Percentiles rank a stretch among this genome's conserved stretches.
These are phyloP conservation scores for Leuciscus idus DNA, from an alignment of 2,113 vertebrate species.

Conservation along the genomic window DNA sequence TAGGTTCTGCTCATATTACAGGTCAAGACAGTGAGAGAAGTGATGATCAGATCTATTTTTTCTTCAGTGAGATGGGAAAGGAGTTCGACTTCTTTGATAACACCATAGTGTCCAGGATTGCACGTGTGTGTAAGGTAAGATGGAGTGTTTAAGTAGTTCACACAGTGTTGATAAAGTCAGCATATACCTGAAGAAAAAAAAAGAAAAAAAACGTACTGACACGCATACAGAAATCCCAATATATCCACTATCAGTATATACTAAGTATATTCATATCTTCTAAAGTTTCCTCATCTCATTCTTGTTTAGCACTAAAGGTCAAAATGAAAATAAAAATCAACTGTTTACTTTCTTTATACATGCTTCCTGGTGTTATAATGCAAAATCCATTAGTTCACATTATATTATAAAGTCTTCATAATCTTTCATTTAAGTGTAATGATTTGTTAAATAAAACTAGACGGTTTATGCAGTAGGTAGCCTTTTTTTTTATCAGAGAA, in stretches of 20 bases:
- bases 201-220: neutral
- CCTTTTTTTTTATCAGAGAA: neutral
- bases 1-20: slow-evolving; percentile 87
- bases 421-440: neutral
- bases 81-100: slow-evolving; percentile 96
- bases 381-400: neutral
- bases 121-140: slow-evolving; percentile 92
- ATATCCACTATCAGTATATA: neutral
- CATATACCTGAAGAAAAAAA: neutral
- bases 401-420: neutral
- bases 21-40: slow-evolving; percentile 82
- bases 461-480: neutral
- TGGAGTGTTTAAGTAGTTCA: slow-evolving; percentile 13
- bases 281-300: neutral
- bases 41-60: slow-evolving; percentile 96
- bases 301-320: neutral
- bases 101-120: slow-evolving; percentile 90
- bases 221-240: neutral
- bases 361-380: neutral
- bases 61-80: slow-evolving; percentile 93
- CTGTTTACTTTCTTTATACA: too few species aligned
- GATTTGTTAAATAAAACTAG: neutral
- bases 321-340: neutral
- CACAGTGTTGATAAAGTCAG: slow-evolving; percentile 30
- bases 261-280: neutral